phyloP scores from a whole-genome alignment of 2,797 vertebrate genomes.

The Cephalopachus bancanus region DNA sequence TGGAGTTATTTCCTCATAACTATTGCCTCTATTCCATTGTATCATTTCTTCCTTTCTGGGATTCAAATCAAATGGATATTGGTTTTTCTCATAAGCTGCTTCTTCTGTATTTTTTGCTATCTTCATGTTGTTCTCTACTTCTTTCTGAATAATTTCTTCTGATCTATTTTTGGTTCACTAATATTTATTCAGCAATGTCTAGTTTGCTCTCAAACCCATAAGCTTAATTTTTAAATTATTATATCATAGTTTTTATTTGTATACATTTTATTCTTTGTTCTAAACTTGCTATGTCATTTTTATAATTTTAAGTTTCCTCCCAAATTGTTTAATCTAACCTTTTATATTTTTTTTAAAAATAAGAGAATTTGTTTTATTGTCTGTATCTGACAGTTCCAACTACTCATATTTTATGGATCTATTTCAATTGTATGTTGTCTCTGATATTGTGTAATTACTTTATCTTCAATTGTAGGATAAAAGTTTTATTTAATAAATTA shows the following conservation, averaged over 20 bases:
- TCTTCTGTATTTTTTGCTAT: not conserved
- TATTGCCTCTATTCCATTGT: not conserved
- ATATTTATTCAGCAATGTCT: not conserved
- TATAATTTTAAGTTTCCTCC: not conserved
- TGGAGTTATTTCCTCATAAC: not conserved
- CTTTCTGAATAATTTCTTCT: not conserved
- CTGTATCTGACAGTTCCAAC: not conserved
- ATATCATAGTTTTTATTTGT: not conserved
- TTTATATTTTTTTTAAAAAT: not conserved
- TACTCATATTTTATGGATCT: not conserved
- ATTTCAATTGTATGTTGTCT: not conserved
- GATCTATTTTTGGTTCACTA: not conserved
- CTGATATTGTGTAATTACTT: not conserved
- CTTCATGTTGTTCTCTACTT: not conserved
- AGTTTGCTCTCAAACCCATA: not conserved
- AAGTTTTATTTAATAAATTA: not conserved
- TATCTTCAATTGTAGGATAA: not conserved
- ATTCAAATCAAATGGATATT: not conserved
- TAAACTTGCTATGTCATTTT: not conserved
- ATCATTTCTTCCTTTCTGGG: not conserved
- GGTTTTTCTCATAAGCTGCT: not conserved
- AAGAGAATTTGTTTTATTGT: not conserved
- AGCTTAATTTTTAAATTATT: not conserved
- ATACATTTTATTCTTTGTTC: conserved; percentile 4
- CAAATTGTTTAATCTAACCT: not conserved